phyloP scores from a whole-genome alignment of 2,888 invertebrate genomes.

The Machimus rusticus region DNA sequence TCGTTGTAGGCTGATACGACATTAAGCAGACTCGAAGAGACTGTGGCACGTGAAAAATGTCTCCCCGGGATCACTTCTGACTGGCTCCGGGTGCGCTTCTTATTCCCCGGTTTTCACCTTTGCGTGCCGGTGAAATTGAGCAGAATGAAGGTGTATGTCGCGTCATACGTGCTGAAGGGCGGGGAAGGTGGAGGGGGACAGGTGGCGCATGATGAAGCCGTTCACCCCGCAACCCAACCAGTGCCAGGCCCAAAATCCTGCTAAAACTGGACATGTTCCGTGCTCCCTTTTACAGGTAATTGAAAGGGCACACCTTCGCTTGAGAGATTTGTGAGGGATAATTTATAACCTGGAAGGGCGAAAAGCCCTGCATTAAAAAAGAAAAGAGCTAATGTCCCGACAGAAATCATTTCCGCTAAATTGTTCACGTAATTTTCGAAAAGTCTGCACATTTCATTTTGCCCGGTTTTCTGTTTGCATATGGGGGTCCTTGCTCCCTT shows the following conservation, averaged over 20 bases:
- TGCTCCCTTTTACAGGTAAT: not conserved
- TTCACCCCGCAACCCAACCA: not conserved
- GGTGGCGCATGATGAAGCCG: not conserved
- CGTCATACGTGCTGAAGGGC: not conserved
- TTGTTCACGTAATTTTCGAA: not conserved
- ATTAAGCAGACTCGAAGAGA: slow-evolving; percentile 8
- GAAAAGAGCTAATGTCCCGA: not conserved
- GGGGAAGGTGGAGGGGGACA: not conserved
- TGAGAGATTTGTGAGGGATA: not conserved
- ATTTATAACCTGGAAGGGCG: not conserved
- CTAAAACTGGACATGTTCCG: not conserved
- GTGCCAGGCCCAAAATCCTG: not conserved
- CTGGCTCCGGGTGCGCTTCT: not conserved
- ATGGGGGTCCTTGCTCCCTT: not conserved
- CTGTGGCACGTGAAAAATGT: slow-evolving; percentile 22
- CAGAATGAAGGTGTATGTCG: not conserved
- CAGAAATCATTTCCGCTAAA: not conserved
- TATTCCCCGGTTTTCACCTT: not conserved
- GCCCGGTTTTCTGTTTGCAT: not conserved
- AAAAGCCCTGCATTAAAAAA: not conserved
- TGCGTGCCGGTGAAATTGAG: not conserved
- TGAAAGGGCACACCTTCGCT: not conserved
- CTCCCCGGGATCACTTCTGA: not conserved
- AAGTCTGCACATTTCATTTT: not conserved
- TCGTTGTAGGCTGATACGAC: slow-evolving; percentile 31